Conservation (phyloP, 2,113 vertebrate species). For the Poeciliopsis retropinna region DNA sequence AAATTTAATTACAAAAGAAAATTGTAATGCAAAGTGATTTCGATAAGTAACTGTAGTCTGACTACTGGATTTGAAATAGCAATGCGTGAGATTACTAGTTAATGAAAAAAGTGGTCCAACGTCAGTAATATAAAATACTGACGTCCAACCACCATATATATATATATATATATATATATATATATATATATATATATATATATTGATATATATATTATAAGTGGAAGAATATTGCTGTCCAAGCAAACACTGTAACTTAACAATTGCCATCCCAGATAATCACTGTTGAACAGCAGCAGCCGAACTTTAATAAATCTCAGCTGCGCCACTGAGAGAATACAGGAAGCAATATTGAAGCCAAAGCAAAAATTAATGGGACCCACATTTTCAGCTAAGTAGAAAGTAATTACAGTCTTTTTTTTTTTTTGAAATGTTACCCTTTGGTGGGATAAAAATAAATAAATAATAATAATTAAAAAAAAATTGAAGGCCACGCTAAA, state of each 20-base stretch:
- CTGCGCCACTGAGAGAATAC: constrained; percentile 38
- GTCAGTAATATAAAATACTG: no score
- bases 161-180: no score
- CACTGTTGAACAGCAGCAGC: constrained; percentile 30
- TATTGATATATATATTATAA: no score
- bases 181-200: no score
- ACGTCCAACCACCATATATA: no score
- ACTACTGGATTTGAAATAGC: no score
- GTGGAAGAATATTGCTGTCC: neutral
- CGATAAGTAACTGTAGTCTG: no score
- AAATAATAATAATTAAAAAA: constrained; percentile 7
- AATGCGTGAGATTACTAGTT: no score
- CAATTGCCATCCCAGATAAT: constrained; percentile 15
- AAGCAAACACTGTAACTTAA: neutral
- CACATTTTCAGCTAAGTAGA: constrained; percentile 47
- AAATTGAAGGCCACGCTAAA: constrained; percentile 50
- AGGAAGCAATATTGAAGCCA: constrained; percentile 45
- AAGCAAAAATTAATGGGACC: constrained; percentile 57
- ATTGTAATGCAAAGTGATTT: no score
- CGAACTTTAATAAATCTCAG: constrained; percentile 62
- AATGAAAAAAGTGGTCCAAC: no score
- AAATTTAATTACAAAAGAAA: no score
- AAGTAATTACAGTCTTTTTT: constrained; percentile 71
- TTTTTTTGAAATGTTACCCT: constrained; percentile 65
- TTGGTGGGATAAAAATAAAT: constrained; percentile 19